phyloP scores from a whole-genome alignment of 2,113 vertebrate genomes.

The Sebastes schlegelii region DNA sequence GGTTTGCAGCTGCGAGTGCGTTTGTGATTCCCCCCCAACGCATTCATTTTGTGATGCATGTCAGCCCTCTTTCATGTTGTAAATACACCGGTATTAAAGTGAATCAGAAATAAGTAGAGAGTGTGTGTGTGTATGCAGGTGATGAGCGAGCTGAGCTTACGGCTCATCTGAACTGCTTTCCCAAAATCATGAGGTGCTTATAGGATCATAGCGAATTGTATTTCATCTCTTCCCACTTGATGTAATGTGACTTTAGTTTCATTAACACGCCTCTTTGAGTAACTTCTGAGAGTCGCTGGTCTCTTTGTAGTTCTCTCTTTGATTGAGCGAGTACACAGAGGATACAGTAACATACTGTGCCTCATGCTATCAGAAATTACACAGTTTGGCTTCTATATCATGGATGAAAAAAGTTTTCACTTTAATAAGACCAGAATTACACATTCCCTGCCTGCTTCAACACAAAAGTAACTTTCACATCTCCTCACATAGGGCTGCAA shows the following conservation, averaged over 20 bases:
- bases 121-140: slow-evolving; percentile 31
- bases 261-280: slow-evolving; percentile 29
- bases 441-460: slow-evolving; percentile 1
- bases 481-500: background rate
- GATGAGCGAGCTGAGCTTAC: slow-evolving; percentile 29
- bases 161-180: slow-evolving; percentile 14
- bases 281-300: slow-evolving; percentile 24
- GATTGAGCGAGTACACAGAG: slow-evolving; percentile 31
- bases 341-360: slow-evolving; percentile 40
- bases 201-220: slow-evolving; percentile 5
- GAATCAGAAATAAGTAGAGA: slow-evolving; percentile 51
- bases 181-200: slow-evolving; percentile 11
- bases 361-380: slow-evolving; percentile 43
- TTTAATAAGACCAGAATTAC: slow-evolving; percentile 40
- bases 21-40: slow-evolving; percentile 1
- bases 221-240: background rate
- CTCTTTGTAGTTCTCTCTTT: slow-evolving; percentile 61
- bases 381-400: background rate
- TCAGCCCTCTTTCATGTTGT: slow-evolving; percentile 53
- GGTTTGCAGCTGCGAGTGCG: slow-evolving; percentile 31
- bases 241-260: slow-evolving; percentile 25
- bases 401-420: slow-evolving; percentile 44
- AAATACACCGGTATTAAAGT: slow-evolving; percentile 37
- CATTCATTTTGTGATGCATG: slow-evolving; percentile 32
- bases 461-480: background rate